A percentile compares a stretch with the other conserved stretches of the same genome.
Evolutionary conservation across 1,140 invertebrate genomes (phyloP).

Genomic region (Drosophila serrata): DNA sequence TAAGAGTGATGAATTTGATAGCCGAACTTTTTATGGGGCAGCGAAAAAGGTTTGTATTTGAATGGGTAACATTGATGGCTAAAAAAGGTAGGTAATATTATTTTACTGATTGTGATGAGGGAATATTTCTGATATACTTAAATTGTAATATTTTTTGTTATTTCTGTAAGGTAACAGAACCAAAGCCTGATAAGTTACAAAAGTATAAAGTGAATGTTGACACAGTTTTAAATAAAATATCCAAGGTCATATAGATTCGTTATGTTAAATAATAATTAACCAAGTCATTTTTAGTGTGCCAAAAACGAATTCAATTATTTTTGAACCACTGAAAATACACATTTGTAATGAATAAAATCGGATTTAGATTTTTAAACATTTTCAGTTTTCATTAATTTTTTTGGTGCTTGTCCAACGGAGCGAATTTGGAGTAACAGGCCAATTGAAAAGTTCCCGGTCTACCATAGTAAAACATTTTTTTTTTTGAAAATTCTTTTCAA

Average conservation of each 20-base stretch:
- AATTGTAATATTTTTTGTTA: background rate
- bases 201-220: too few relatives aligned
- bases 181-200: too few relatives aligned
- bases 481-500: too few relatives aligned
- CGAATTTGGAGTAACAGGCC: background rate
- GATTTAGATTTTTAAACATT: background rate
- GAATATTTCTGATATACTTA: background rate
- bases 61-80: background rate
- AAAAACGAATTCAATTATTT: too few relatives aligned
- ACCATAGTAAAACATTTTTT: too few relatives aligned
- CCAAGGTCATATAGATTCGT: too few relatives aligned
- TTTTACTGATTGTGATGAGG: background rate
- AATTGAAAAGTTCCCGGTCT: too few relatives aligned
- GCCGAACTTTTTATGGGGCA: conserved; percentile 11
- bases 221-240: background rate
- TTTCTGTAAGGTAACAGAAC: too few relatives aligned
- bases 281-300: too few relatives aligned
- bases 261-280: too few relatives aligned
- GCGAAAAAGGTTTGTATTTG: background rate
- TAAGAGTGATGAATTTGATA: conserved; percentile 37
- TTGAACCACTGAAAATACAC: background rate
- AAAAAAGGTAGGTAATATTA: background rate
- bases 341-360: background rate
- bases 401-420: background rate
- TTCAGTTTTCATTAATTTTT: background rate